Evolutionary conservation across 2,888 invertebrate genomes (phyloP), one percentile per base, ranked within the genome.

Genomic region (Drosophila borborema): DNA sequence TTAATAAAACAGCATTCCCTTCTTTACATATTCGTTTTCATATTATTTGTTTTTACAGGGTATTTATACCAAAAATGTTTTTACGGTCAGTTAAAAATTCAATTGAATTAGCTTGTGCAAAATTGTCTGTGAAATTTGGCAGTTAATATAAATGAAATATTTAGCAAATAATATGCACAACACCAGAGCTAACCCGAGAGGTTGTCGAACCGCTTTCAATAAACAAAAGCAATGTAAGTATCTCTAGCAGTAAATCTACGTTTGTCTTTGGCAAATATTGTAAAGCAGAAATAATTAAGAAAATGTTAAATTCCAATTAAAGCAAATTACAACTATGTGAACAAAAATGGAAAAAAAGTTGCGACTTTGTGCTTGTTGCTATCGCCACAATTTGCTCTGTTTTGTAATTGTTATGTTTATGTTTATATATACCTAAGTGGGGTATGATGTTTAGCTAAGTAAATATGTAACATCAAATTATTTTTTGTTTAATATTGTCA

Each of bases 61-160:
- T 65, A 74, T 74, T n/a, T 10, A 16, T 10, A 31, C 4, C 12
- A 34, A 16, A n/a, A 18, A 66, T 23, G 18, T 18, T n/a, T 28
- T 68, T 53, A 28, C 62, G 62, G 38, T 62, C 41, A 51, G 61
- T 56, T 63, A 10, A 60, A 43, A 61, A 54, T 8, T 48, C 40
- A 53, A 76, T 58, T 43, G 51, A 34, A 59, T 72, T 55, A 16
- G 38, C 23, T 23, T 16, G 54, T 61, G 40, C 54, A 63, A 69
- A 73, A 68, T 69, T 51, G 59, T 59, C 58, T 69, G 49, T 69
- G 31, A 55, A 82, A 81, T 86, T 82, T 68, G 48, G 62, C 61
- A 70, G 53, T 68, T 72, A 51, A 85, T 74, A 43, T 49, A 43
- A 86, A 69, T 82, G 53, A 48, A 88, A 83, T 77, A 83, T 77